phyloP scores from a whole-genome alignment of 2,888 invertebrate genomes.

The Drosophila monieri region DNA sequence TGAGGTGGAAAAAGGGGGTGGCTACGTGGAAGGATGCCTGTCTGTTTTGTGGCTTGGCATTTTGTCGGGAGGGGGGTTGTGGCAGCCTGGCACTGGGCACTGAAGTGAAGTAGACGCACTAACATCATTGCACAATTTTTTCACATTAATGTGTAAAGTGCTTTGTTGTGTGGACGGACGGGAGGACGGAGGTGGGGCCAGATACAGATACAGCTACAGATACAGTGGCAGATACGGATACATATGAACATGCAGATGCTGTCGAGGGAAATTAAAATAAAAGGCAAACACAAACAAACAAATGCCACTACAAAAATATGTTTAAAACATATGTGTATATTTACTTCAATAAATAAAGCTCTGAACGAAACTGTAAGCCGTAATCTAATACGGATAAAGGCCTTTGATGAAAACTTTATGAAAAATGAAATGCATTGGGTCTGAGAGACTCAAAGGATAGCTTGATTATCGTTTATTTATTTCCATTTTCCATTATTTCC shows the following conservation, averaged over 20 bases:
- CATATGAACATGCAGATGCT: slow-evolving; percentile 49
- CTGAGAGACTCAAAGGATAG: neutral
- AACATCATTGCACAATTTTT: slow-evolving; percentile 79
- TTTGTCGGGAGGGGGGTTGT: slow-evolving; percentile 9
- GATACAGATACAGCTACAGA: slow-evolving; percentile 11
- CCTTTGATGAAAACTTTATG: neutral
- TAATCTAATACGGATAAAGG: too few species aligned
- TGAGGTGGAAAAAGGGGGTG: neutral
- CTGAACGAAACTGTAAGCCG: slow-evolving; percentile 1
- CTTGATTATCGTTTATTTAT: too few species aligned
- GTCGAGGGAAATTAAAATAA: slow-evolving; percentile 76
- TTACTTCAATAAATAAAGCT: slow-evolving; percentile 12
- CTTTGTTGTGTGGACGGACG: slow-evolving; percentile 28
- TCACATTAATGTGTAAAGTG: slow-evolving; percentile 69
- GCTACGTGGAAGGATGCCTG: slow-evolving; percentile 30
- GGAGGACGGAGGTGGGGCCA: neutral
- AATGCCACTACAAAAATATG: slow-evolving; percentile 36
- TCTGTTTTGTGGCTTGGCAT: slow-evolving; percentile 57
- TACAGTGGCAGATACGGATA: slow-evolving; percentile 2
- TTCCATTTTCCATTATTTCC: neutral
- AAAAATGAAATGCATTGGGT: neutral
- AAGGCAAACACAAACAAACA: slow-evolving; percentile 48
- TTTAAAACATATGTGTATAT: slow-evolving; percentile 10
- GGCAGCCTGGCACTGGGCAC: slow-evolving; percentile 29
- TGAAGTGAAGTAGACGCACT: slow-evolving; percentile 74